Base-by-base conservation (phyloP, 2,113 vertebrate genomes). In the Mustela lutreola region DNA sequence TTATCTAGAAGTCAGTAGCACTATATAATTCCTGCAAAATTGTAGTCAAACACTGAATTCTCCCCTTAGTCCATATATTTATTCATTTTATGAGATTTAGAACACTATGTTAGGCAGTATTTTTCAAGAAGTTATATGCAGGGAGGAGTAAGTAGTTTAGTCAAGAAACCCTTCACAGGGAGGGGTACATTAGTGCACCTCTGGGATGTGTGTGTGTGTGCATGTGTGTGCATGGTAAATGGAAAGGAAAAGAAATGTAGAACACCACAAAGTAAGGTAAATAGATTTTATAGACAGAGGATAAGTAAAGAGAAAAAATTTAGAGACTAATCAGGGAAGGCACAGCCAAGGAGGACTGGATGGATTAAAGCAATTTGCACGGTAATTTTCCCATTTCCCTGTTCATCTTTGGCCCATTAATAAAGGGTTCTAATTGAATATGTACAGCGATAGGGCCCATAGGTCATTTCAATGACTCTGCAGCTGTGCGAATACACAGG, bases 301-400 rank as follows among this genome's bases (percentile, higher is more conserved):
- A 45, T 45, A 85, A 16, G 7, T 28, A 78, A 95, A 58, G 48
- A 94, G 50, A 81, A 92, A 88, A 65, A 45, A 45, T 45, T 76
- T 21, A 39, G 79, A 65, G 31, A 83, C 18, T 80, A 58, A 76
- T 88, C 12, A 63, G 9, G 39, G 33, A 67, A 92, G 7, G 2
- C 62, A 62, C 85, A 70, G 1, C 21, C 14, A 79, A 83, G 28
- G 24, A 88, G 9, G 33, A 36, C n/a, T 11, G 50, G 50, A 63
- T 89, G 19, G 63, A 93, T 80, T 79, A 65, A 80, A 88, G 58
- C 19, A 53, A 83, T 95, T 71, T 94, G 24, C 26, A 9, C 36
- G 21, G 56, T 48, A 70, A 91, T 91, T 85, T 96, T 31, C n/a
- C 60, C 39, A 94, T 80, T 83, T 86, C 12, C 56, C 91, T 76